Evolutionary conservation across 1,140 invertebrate genomes (phyloP), one percentile per base, ranked within the genome.

Genomic region (Augochlora pura): DNA sequence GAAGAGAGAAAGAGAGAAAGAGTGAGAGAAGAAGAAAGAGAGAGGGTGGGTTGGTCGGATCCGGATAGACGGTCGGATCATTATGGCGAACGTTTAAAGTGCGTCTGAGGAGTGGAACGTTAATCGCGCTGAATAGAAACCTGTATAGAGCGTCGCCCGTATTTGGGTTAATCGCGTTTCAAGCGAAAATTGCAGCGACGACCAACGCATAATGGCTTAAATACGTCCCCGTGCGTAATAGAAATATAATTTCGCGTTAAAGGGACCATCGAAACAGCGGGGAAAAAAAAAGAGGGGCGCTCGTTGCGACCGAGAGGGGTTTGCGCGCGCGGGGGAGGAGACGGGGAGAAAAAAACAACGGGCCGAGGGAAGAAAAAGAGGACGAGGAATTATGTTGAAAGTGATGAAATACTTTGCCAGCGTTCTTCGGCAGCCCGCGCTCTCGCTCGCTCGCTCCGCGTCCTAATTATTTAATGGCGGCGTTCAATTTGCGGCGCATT

Each of bases 241-340:
- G 85, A 83, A 86, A 86, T 83, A 86, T 86, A 86, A 86, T 86
- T 86, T 86, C 77, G 46, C 74, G 72, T 75, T 81, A 82, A 80
- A 80, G 83, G 72, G 80, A 57, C 71, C 62, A 42, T 68, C 38
- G 68, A 78, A 81, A 32, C 65, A 32, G 39, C 14, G 10, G 46
- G 18, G n/a, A n/a, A n/a, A n/a, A 46, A 42, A 38, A 39, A 64
- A 49, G 74, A 27, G 59, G 64, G 70, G 64, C 27, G 78, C 72
- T 63, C 27, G 21, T 14, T 49, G 25, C 39, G 25, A n/a, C n/a
- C 18, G 14, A 27, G 16, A 2, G 14, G 23, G 8, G 32, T 32
- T 4, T 8, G 8, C 8, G 42, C 18, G 49, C 21, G 18, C 8
- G 32, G 49, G 54, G 54, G 14, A 42, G 42, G 27, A 54, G 49